Conservation (phyloP, 2,888 invertebrate genomes). For the Drosophila bunnanda region DNA sequence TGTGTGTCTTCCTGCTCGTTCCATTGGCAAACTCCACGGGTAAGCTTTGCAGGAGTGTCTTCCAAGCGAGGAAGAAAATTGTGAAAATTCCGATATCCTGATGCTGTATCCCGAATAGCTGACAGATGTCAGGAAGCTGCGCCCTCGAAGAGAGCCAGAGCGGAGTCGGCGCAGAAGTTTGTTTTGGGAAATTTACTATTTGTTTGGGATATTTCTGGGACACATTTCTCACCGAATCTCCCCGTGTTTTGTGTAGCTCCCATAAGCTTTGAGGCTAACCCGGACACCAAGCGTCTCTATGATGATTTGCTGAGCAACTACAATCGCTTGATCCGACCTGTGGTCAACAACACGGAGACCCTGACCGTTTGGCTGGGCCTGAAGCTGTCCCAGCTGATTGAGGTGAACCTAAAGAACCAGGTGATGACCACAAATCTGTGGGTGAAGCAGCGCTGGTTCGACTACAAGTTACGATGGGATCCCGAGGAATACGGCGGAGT, state of each 20-base stretch:
- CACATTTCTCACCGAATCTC: slow-evolving; percentile 7
- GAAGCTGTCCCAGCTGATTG: slow-evolving; percentile 95
- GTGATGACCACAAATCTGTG: slow-evolving; percentile 97
- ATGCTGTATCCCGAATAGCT: slow-evolving; percentile 62
- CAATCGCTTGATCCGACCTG: slow-evolving; percentile 96
- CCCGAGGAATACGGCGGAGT: slow-evolving; percentile 96
- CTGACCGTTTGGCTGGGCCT: slow-evolving; percentile 96
- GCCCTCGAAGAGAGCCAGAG: slow-evolving; percentile 32
- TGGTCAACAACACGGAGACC: slow-evolving; percentile 96
- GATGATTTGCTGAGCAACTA: slow-evolving; percentile 98
- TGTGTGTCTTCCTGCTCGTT: slow-evolving; percentile 65
- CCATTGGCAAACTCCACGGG: slow-evolving; percentile 71
- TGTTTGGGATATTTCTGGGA: slow-evolving; percentile 23
- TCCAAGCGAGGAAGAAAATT: slow-evolving; percentile 11
- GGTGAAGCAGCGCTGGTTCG: slow-evolving; percentile 98
- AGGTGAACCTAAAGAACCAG: slow-evolving; percentile 96
- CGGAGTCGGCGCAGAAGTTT: slow-evolving; percentile 64
- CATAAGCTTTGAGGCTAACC: slow-evolving; percentile 90
- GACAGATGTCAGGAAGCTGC: slow-evolving; percentile 60
- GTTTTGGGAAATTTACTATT: slow-evolving; percentile 70
- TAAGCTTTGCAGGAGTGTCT: slow-evolving; percentile 53
- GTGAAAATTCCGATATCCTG: slow-evolving; percentile 69
- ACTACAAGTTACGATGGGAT: slow-evolving; percentile 95
- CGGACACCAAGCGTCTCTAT: slow-evolving; percentile 96
- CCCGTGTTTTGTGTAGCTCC: slow-evolving; percentile 71